Evolutionary conservation across 2,113 vertebrate genomes (phyloP), one percentile per base, ranked within the genome.

Genomic region (Seriola quinqueradiata): DNA sequence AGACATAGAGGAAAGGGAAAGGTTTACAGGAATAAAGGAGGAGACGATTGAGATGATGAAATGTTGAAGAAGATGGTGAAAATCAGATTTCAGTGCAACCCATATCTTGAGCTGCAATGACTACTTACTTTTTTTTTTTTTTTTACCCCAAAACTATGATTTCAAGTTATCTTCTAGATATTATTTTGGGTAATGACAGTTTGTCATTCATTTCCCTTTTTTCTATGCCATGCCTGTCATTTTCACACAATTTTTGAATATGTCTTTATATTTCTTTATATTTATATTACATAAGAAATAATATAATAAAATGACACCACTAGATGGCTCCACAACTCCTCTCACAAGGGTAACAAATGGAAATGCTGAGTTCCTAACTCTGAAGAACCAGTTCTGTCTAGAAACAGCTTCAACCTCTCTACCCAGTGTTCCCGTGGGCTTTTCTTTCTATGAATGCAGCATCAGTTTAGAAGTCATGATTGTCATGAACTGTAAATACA

Each of bases 301-400:
- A 25, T 4, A 2, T 16, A 46, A 11, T 3, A 48, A 42, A 42
- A 42, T 42, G 11, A 16, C 14, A 42, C 89, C 90, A 91, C 87
- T 87, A 93, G 90, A 84, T 90, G 92, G 79, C 77, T 6, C 8
- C 34, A 52, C 4, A 70, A 69, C 17, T 44, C 52, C 13, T 44
- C 1, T 36, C 8, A 17, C 40, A 5, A 32, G 21, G 9, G 17
- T 19, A 23, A 5, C 23, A 19, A 17, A 5, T 12, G 12, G n/a
- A 70, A 57, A 42, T 13, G 1, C 23, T 70, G 52, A 36, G 7
- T 25, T 12, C 42, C 13, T 74, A 16, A 52, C 28, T 36, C 6
- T 48, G 14, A 36, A 36, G 32, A 50, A 21, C 23, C 34, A 38
- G 12, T 54, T 70, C 10, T 25, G n/a, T 67, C 40, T 12, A 46